Evolutionary conservation across 2,797 vertebrate species (phyloP), one percentile per base, ranked within the genome.

Genomic region (Pangasius mekongensis): DNA sequence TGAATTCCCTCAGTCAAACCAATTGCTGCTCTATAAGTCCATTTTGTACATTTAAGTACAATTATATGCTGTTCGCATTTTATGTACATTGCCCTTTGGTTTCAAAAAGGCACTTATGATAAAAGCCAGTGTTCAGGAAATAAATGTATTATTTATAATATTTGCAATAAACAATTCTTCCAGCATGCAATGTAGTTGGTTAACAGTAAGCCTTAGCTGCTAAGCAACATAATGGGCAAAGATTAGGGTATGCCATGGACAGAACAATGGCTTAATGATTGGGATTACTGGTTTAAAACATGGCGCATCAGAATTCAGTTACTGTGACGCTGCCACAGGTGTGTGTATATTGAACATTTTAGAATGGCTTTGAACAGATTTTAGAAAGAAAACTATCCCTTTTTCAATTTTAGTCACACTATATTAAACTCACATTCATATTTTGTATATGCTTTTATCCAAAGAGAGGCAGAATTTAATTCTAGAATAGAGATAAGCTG

Each of bases 211-310:
- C 27, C 27, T 77, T n/a, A n/a, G 49, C 56, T 78, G 14, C 49
- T 78, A 18, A 54, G 76, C 47, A 77, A 54, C 27, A 54, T 30
- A 33, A 56, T 78, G 7, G 0, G n/a, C 49, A 54, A 78, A 78
- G 47, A n/a, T 77, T 43, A 43, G 9, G 22, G 36, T 43, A 43
- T 27, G 22, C 22, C 18, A 43, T 47, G 71, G 74, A 77, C 47
- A 14, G 10, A n/a, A 77, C 47, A 52, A 77, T 49, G n/a, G 16
- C n/a, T 52, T 78, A 18, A 78, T 54, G n/a, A 52, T 20, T 78
- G 49, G 49, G 76, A n/a, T 78, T 52, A 30, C 47, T 54, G n/a
- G 2, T 54, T 78, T 78, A 78, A 78, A 54, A 78, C 14, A 78
- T 54, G 3, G 14, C 13, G 13, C 49, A 54, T 56, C 27, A 78